A percentile compares a stretch with the other conserved stretches of the same genome.
Evolutionary conservation across 2,113 vertebrate species (phyloP).

Genomic region (Stercorarius parasiticus): DNA sequence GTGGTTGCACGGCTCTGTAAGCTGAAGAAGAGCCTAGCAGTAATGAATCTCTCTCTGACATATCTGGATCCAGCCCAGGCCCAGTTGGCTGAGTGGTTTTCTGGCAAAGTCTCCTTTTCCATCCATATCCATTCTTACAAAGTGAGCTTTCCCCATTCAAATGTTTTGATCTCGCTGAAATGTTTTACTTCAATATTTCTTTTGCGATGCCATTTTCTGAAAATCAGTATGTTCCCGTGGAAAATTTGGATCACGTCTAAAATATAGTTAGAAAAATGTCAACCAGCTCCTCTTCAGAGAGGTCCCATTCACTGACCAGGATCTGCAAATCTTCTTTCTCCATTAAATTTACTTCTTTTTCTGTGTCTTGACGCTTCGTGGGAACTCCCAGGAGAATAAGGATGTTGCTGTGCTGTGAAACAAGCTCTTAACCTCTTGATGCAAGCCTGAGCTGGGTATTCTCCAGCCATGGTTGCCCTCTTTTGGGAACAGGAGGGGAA

Average conservation of each 20-base stretch:
- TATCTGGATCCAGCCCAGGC: slow-evolving; percentile 40
- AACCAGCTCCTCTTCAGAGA: neutral
- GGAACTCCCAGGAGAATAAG: neutral
- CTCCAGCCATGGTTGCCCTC: neutral
- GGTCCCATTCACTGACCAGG: neutral
- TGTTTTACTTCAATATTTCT: slow-evolving; percentile 43
- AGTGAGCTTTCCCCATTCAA: neutral
- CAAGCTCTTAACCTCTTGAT: neutral
- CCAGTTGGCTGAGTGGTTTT: slow-evolving; percentile 33
- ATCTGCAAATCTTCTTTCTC: neutral
- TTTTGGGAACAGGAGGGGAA: fast-evolving
- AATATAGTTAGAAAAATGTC: neutral
- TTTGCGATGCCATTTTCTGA: neutral
- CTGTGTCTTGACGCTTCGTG: neutral
- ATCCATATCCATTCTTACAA: slow-evolving; percentile 10
- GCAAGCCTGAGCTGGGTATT: neutral
- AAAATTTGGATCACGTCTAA: neutral
- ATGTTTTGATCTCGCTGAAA: slow-evolving; percentile 36
- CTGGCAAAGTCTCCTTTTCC: slow-evolving; percentile 19
- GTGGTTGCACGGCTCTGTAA: neutral
- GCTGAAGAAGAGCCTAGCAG: neutral
- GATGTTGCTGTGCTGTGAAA: neutral
- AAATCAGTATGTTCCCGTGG: neutral
- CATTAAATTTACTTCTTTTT: neutral
- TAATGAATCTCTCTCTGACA: neutral